Percentiles rank a stretch among this genome's conserved stretches.
Evolutionary conservation across 2,113 vertebrate genomes (phyloP).

Genomic region (Festucalex cinctus): DNA sequence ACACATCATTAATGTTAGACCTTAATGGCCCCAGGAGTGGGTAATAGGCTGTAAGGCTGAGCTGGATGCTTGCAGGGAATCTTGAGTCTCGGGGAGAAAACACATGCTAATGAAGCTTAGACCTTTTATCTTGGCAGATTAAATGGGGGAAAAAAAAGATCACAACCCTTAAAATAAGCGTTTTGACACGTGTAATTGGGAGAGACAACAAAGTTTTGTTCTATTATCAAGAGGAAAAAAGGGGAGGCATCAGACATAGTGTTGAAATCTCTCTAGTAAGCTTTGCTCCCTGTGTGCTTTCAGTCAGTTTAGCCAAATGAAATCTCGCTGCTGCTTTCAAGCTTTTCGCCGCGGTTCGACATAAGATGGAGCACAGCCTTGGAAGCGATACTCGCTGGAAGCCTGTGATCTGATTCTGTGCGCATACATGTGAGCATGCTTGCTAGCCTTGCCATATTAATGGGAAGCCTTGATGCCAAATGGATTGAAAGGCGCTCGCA

Average conservation of each 20-base stretch:
- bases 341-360: conserved; percentile 63
- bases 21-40: conserved; percentile 81
- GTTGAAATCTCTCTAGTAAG: conserved; percentile 62
- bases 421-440: conserved; percentile 41
- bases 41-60: conserved; percentile 81
- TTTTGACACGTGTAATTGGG: conserved; percentile 83
- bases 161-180: conserved; percentile 81
- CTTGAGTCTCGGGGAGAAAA: conserved; percentile 65
- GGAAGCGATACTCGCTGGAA: conserved; percentile 41
- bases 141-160: conserved; percentile 76
- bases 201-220: conserved; percentile 78
- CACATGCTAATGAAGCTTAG: conserved; percentile 77
- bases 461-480: conserved; percentile 47
- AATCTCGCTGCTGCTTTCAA: conserved; percentile 70
- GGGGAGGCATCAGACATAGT: conserved; percentile 49
- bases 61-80: conserved; percentile 69
- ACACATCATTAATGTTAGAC: conserved; percentile 93
- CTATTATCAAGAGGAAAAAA: conserved; percentile 62
- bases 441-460: conserved; percentile 53
- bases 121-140: conserved; percentile 83
- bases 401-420: conserved; percentile 59
- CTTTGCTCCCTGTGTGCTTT: conserved; percentile 63
- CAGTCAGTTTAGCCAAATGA: conserved; percentile 72
- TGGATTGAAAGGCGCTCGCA: conserved; percentile 38
- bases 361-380: conserved; percentile 67